Conservation (phyloP, 1,140 invertebrate species). For the Heliconius himera region DNA sequence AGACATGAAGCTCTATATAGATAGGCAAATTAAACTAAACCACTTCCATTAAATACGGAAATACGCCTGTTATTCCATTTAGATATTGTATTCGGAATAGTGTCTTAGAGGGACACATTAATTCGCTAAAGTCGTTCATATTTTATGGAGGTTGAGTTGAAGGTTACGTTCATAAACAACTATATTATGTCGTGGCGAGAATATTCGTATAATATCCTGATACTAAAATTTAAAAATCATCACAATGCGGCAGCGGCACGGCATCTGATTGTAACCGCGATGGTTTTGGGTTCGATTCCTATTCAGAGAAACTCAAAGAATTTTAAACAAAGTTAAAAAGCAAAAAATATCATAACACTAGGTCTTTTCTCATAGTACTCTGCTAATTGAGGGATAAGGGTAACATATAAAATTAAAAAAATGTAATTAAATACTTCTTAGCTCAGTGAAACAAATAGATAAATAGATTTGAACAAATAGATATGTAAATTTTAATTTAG, state of each 20-base stretch:
- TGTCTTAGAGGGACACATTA: neutral
- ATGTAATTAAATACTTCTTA: no score
- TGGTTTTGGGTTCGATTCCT: no score
- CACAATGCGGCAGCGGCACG: neutral
- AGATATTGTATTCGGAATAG: neutral
- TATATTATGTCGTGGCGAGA: neutral
- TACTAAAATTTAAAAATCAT: neutral
- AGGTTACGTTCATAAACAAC: slow-evolving; percentile 5
- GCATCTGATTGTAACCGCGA: neutral
- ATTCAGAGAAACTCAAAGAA: no score
- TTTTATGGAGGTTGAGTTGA: slow-evolving; percentile 9
- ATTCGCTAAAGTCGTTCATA: slow-evolving; percentile 6
- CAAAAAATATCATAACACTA: no score
- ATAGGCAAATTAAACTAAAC: neutral
- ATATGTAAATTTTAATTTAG: no score
- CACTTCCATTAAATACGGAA: neutral
- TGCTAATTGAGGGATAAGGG: no score
- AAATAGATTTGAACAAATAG: no score
- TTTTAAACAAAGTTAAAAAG: no score
- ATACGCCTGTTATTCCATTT: neutral
- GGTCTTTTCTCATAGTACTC: no score
- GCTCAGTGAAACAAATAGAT: no score
- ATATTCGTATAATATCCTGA: neutral
- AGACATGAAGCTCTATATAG: no score
- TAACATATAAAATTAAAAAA: no score